Percentiles rank a stretch among this genome's conserved stretches.
phyloP scores from a whole-genome alignment of 2,113 vertebrate species.

The Dasyprocta punctata region DNA sequence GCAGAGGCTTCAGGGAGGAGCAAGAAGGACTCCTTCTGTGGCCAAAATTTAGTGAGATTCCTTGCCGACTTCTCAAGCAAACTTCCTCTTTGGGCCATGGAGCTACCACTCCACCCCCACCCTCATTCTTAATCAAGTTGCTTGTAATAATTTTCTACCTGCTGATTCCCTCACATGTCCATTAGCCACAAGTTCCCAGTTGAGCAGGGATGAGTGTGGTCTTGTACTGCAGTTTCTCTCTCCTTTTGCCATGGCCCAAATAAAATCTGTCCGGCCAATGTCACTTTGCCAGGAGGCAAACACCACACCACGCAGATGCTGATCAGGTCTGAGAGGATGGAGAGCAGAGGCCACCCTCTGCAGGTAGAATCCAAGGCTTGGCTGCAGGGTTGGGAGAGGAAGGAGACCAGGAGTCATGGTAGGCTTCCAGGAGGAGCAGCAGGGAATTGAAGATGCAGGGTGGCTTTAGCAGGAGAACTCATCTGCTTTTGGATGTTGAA shows the following conservation, averaged over 20 bases:
- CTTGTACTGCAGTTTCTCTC: neutral
- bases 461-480: neutral
- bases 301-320: neutral
- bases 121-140: neutral
- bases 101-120: neutral
- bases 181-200: too few relatives aligned
- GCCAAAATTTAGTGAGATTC: neutral
- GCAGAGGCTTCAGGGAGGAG: neutral
- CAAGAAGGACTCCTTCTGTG: neutral
- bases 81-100: neutral
- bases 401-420: fast-evolving
- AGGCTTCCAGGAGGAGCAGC: neutral
- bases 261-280: neutral
- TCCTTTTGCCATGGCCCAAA: neutral
- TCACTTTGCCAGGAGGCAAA: neutral
- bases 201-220: neutral
- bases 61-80: neutral
- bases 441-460: neutral
- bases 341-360: neutral
- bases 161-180: neutral
- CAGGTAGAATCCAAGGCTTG: neutral
- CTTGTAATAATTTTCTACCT: neutral
- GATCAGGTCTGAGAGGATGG: neutral
- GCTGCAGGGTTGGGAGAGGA: neutral
- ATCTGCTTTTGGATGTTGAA: neutral